Base-by-base conservation (phyloP, 1,140 invertebrate genomes). In the Nilaparvata lugens region DNA sequence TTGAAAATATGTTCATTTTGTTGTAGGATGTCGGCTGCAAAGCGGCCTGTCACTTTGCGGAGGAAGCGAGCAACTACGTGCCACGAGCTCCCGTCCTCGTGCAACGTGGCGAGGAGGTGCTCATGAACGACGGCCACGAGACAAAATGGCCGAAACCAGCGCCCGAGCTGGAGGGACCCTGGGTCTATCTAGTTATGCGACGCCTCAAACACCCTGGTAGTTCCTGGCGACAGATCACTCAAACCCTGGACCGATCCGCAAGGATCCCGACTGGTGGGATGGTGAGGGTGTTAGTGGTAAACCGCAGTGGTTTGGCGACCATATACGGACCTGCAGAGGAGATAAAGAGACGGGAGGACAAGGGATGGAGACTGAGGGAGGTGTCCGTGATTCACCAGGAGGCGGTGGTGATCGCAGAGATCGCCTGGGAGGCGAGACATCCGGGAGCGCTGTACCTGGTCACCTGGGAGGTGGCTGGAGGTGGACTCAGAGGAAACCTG, bases 391-490 rank as follows among this genome's bases (percentile, higher is more conserved):
- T 85, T 55, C 82, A 85, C 69, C 83, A 86, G 71, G 82, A 83
- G 71, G 80, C 81, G 40, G 40, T 86, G 52, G 84, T 87, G 4
- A 83, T 86, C 56, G 84, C 83, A 35, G 84, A 86, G 74, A 83
- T 87, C 52, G 80, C 83, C 40, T 87, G 85, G 85, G 81, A 83
- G 63, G 76, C 81, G 58, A 78, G 78, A 60, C 82, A 77, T 60
- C 51, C 51, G 58, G 25, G 38, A 24, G 78, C 78, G 60, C 80
- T 87, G 28, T 88, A 88, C 71, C 76, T 88, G 64, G 85, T 89
- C 45, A 88, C 86, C 51, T 89, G 87, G 87, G 86, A 88, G 77
- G 83, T 87, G 6, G 83, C 85, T 65, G 86, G 86, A 55, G 86
- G 85, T 55, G 86, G 86, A 21, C 75, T 89, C 18, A 88, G 87